phyloP scores from a whole-genome alignment of 2,113 vertebrate species.

The Periophthalmus modestus region DNA sequence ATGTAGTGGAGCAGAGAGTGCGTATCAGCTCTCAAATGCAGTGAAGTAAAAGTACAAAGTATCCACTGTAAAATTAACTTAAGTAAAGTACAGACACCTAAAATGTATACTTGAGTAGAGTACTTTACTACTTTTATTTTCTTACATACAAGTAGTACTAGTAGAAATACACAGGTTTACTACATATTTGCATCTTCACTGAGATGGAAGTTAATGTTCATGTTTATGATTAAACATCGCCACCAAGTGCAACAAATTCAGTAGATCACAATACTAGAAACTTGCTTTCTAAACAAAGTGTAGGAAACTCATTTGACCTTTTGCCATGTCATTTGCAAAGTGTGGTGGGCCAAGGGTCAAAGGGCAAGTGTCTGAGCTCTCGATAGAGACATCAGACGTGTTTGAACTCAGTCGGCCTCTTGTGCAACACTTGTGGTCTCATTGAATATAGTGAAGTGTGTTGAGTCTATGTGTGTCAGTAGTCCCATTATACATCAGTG shows the following conservation, averaged over 20 bases:
- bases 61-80: too few species aligned
- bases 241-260: not conserved
- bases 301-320: slow-evolving; percentile 61
- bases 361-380: slow-evolving; percentile 51
- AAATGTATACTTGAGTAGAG: too few species aligned
- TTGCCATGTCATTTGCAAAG: slow-evolving; percentile 45
- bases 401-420: slow-evolving; percentile 45
- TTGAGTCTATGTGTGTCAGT: not conserved
- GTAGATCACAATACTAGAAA: slow-evolving; percentile 12
- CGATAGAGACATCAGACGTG: slow-evolving; percentile 66
- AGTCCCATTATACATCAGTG: not conserved
- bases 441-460: not conserved
- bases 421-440: slow-evolving; percentile 33
- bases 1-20: too few species aligned
- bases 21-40: too few species aligned
- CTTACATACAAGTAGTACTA: too few species aligned
- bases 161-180: too few species aligned
- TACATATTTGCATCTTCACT: too few species aligned
- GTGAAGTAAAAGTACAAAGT: too few species aligned
- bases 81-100: too few species aligned
- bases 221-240: not conserved
- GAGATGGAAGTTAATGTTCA: not conserved
- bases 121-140: too few species aligned
- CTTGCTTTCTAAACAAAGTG: slow-evolving; percentile 25
- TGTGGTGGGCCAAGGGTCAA: slow-evolving; percentile 48